Percentiles rank a stretch among this genome's conserved stretches.
These are phyloP conservation scores for Perccottus glenii DNA, from an alignment of 2,113 vertebrate species.

Conservation along the genomic window DNA sequence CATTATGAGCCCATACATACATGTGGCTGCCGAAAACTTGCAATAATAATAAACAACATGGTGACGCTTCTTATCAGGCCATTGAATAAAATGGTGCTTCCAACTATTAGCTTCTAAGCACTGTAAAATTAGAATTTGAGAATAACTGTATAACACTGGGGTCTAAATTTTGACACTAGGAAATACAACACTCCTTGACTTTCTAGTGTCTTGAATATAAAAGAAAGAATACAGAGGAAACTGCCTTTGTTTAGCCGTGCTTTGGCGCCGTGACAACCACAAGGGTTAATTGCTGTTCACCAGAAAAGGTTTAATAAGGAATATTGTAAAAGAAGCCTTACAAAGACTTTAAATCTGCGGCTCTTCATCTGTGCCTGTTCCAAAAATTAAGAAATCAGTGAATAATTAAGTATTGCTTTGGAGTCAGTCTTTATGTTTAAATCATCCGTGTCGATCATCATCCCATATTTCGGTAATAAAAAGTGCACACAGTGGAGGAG, in stretches of 20 bases:
- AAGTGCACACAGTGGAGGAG: slow-evolving; percentile 37
- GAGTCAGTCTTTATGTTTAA: slow-evolving; percentile 56
- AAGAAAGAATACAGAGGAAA: no score
- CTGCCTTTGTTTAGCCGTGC: slow-evolving; percentile 21
- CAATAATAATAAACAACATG: no score
- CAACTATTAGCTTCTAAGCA: no score
- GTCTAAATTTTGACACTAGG: no score
- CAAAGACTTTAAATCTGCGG: slow-evolving; percentile 23
- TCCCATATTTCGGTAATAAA: slow-evolving; percentile 53
- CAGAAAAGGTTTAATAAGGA: slow-evolving; percentile 25
- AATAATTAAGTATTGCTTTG: slow-evolving; percentile 52
- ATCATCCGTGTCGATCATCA: slow-evolving; percentile 55
- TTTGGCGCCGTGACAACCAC: slow-evolving; percentile 40
- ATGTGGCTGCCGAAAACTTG: no score
- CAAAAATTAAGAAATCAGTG: slow-evolving; percentile 54
- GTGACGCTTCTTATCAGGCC: no score
- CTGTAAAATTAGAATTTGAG: no score
- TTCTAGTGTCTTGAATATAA: no score
- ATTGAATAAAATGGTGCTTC: no score
- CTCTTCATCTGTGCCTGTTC: slow-evolving; percentile 42
- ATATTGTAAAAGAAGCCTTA: slow-evolving; percentile 26
- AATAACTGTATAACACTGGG: no score
- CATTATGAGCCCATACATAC: no score
- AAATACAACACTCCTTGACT: no score
- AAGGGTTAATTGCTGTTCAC: slow-evolving; percentile 27